Base-by-base conservation (phyloP, 2,113 vertebrate genomes). In the Petrocephalus microphthalmus region DNA sequence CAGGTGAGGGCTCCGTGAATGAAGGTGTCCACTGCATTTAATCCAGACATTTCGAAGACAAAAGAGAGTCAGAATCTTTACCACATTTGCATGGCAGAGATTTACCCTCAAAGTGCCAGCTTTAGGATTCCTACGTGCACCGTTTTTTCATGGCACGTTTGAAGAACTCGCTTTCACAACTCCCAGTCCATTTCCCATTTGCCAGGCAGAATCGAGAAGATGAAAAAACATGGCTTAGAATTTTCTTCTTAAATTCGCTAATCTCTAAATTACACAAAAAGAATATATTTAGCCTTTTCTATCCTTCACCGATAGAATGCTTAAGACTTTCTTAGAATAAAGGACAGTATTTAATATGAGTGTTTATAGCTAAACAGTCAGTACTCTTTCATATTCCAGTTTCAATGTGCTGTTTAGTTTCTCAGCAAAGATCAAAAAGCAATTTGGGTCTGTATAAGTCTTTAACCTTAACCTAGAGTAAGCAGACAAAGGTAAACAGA, bases 251-350 rank as follows among this genome's bases (percentile, higher is more conserved):
- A 42, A 10, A 42, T 42, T 42, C 6, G 13, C 71, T 78, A 42
- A 78, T 78, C 71, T 78, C 37, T 42, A 78, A 78, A 78, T 78
- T 78, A 78, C 71, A 78, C 71, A 78, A 78, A 78, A 78, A 78
- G 71, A 19, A 78, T 78, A 78, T 37, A 29, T 29, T 67, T 67
- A n/a, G 60, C 60, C 25, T 25, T 10, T n/a, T 2, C 71, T 78
- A 42, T 78, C 33, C 71, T 78, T 78, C 71, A 42, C 33, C 15
- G 2, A 78, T 78, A 37, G 42, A 78, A 78, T 78, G 71, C 71
- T 78, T 78, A 42, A 78, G 29, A 33, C 71, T 42, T 42, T 29
- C 71, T 78, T 5, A 78, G 71, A 78, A 78, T 78, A 42, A 78
- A 78, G 71, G 6, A 78, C 17, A 42, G 33, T 8, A 42, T 37